Evolutionary conservation across 1,140 invertebrate species (phyloP).

Genomic region (Armadillidium nasatum): DNA sequence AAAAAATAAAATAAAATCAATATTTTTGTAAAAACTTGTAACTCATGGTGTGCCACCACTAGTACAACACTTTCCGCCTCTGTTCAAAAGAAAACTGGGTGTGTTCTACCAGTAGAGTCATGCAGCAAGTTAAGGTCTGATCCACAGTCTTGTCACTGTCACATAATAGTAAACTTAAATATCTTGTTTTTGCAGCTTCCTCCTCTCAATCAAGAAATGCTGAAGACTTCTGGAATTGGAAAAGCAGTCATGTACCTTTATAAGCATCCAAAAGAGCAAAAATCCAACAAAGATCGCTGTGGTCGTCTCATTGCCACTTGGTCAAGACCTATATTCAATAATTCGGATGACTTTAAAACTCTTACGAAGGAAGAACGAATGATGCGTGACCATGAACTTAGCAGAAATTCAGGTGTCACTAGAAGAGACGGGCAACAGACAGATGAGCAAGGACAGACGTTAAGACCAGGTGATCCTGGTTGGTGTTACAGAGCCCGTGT

Average conservation of each 20-base stretch:
- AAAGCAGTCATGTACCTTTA: conserved; percentile 99
- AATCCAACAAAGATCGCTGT: conserved; percentile 83
- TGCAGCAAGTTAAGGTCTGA: no score
- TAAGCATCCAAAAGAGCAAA: conserved; percentile 96
- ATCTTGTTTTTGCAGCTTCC: conserved; percentile 67
- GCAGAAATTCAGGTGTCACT: conserved; percentile 22
- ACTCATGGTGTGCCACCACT: no score
- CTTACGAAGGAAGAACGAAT: conserved; percentile 54
- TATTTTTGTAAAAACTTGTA: no score
- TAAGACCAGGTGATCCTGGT: conserved; percentile 88
- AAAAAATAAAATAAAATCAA: no score
- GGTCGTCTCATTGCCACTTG: conserved; percentile 92
- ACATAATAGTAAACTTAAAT: no score
- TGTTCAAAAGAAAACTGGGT: no score
- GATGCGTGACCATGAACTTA: conserved; percentile 31
- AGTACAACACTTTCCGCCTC: no score
- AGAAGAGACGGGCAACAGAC: neutral
- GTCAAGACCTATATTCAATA: conserved; percentile 93
- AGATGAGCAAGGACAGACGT: conserved; percentile 44
- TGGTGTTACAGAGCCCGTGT: conserved; percentile 92
- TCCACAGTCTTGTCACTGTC: no score
- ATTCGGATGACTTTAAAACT: conserved; percentile 88
- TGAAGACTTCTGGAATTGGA: conserved; percentile 92
- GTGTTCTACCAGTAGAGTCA: no score
- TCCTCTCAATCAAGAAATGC: conserved; percentile 73